A percentile compares a stretch with the other conserved stretches of the same genome.
These are phyloP conservation scores for Malurus alboscapulatus DNA, from an alignment of 2,113 vertebrate genomes.

Conservation along the genomic window DNA sequence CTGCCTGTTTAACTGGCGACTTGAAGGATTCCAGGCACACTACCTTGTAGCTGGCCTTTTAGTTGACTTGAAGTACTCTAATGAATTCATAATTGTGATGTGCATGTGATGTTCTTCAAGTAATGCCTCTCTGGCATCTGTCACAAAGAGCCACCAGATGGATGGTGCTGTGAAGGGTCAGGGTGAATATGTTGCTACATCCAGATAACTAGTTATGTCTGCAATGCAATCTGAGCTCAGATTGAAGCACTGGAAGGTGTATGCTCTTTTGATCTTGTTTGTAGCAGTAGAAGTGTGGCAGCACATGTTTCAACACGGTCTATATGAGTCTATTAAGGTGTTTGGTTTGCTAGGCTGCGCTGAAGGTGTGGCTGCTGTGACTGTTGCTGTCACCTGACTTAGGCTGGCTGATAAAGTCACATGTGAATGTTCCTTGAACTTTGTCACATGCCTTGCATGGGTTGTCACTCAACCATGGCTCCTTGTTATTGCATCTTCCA, in stretches of 20 bases:
- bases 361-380: background rate
- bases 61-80: background rate
- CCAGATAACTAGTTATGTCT: background rate
- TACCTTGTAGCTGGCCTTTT: background rate
- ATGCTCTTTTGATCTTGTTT: background rate
- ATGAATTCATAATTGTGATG: background rate
- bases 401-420: background rate
- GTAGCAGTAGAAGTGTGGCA: background rate
- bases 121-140: background rate
- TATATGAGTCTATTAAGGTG: background rate
- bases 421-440: background rate
- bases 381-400: background rate
- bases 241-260: background rate
- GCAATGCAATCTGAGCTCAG: background rate
- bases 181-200: background rate
- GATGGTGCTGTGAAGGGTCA: background rate
- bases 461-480: background rate
- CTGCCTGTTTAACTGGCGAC: background rate
- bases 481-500: background rate
- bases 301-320: background rate
- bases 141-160: background rate
- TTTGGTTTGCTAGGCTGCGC: background rate
- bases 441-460: background rate
- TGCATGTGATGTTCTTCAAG: background rate
- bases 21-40: background rate